Evolutionary conservation across 2,888 invertebrate species (phyloP).

Genomic region (Stratiomys singularior): DNA sequence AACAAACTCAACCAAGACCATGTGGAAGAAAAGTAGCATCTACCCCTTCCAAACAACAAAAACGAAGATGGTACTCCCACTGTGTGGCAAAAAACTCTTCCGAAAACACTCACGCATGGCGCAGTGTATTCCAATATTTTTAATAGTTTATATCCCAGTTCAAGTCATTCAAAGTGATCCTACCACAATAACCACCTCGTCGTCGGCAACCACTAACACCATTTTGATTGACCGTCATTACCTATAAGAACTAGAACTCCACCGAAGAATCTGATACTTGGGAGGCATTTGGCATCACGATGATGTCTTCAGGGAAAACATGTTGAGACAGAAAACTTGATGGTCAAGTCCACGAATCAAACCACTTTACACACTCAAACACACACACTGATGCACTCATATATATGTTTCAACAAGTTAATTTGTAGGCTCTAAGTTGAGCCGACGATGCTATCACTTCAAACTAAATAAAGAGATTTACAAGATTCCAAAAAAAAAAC

Average conservation of each 20-base stretch:
- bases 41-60: too few species aligned
- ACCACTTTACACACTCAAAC: not conserved
- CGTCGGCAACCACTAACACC: constrained; percentile 41
- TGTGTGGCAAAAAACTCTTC: not conserved
- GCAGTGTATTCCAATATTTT: not conserved
- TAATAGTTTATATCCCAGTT: not conserved
- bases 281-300: constrained; percentile 26
- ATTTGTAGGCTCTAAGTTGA: constrained; percentile 71
- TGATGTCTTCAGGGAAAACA: constrained; percentile 34
- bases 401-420: constrained; percentile 72
- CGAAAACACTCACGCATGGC: not conserved
- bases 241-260: constrained; percentile 34
- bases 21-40: too few species aligned
- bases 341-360: not conserved
- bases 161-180: not conserved
- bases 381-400: constrained; percentile 56
- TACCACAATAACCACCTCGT: not conserved
- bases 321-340: not conserved
- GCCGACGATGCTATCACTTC: constrained; percentile 61
- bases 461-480: constrained; percentile 51
- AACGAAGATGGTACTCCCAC: too few species aligned
- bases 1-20: too few species aligned
- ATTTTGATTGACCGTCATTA: constrained; percentile 44
- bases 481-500: constrained; percentile 44
- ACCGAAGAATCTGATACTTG: not conserved